Conservation (phyloP, 2,888 invertebrate species). For the Drosophila mimetica region DNA sequence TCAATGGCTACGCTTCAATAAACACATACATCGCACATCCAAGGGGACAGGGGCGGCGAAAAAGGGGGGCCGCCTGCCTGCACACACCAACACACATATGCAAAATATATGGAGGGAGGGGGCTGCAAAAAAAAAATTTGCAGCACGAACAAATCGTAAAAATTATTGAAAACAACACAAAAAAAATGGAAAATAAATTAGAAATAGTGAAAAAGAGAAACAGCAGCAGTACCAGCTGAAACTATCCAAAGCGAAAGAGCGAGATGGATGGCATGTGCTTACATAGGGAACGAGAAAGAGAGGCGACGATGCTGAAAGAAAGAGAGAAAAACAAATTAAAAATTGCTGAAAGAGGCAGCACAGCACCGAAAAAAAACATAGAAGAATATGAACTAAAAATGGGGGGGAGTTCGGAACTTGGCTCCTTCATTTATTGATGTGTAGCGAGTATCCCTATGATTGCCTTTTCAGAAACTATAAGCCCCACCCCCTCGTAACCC, state of each 20-base stretch:
- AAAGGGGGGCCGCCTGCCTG: conserved; percentile 10
- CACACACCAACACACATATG: conserved; percentile 27
- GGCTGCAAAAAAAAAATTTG: conserved; percentile 54
- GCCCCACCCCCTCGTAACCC: conserved; percentile 6
- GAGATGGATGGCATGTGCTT: conserved; percentile 26
- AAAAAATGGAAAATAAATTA: conserved; percentile 31
- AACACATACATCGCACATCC: conserved; percentile 71
- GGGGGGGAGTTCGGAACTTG: conserved; percentile 12
- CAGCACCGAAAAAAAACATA: conserved; percentile 5
- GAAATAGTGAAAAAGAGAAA: conserved; percentile 11
- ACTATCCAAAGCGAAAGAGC: conserved; percentile 11
- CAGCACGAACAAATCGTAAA: conserved; percentile 79
- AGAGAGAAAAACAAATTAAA: conserved; percentile 68
- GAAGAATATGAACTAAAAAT: background rate
- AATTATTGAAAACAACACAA: conserved; percentile 67
- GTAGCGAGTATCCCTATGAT: conserved; percentile 69
- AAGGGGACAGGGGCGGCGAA: background rate
- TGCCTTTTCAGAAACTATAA: conserved; percentile 61
- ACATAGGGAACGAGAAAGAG: conserved; percentile 11
- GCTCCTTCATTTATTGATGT: conserved; percentile 74
- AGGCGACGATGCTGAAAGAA: conserved; percentile 20
- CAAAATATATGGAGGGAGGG: conserved; percentile 15
- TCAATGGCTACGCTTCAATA: conserved; percentile 82
- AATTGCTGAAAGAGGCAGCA: conserved; percentile 45
- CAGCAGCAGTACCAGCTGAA: conserved; percentile 21